These are phyloP conservation scores for Gymnoscelis rufifasciata DNA, from an alignment of 2,888 invertebrate genomes.

Conservation along the genomic window DNA sequence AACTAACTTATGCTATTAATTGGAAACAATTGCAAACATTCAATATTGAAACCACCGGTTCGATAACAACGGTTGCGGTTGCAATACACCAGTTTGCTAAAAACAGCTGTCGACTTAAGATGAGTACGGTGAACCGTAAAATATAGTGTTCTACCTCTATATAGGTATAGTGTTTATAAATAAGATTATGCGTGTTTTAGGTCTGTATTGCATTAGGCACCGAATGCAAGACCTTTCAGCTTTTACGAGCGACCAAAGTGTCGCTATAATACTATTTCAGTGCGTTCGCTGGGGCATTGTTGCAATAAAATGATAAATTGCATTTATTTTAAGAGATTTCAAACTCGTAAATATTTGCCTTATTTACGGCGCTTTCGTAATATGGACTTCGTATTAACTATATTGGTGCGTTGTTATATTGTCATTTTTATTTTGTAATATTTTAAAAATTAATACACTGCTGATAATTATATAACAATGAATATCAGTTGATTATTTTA, in stretches of 20 bases:
- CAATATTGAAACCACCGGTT: too few relatives aligned
- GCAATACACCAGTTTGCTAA: too few relatives aligned
- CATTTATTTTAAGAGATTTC: constrained; percentile 58
- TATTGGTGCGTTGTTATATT: constrained; percentile 25
- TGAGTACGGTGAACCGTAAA: too few relatives aligned
- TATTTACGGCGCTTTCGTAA: constrained; percentile 16
- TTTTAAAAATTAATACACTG: neutral
- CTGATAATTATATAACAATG: too few relatives aligned
- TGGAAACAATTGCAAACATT: too few relatives aligned
- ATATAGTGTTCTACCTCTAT: too few relatives aligned
- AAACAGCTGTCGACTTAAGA: too few relatives aligned
- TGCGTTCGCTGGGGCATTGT: constrained; percentile 38
- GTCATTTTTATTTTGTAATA: constrained; percentile 22
- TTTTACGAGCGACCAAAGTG: constrained; percentile 32
- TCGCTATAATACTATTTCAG: constrained; percentile 44
- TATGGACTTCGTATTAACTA: constrained; percentile 12
- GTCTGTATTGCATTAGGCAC: constrained; percentile 3
- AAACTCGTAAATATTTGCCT: constrained; percentile 11
- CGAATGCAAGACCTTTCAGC: constrained; percentile 24
- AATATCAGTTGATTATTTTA: too few relatives aligned
- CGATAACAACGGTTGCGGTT: too few relatives aligned
- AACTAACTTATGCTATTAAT: too few relatives aligned
- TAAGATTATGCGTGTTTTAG: neutral
- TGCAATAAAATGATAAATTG: constrained; percentile 57
- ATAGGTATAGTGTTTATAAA: too few relatives aligned